These are phyloP conservation scores for Marmota monax DNA, from an alignment of 2,113 vertebrate species.

Conservation along the genomic window DNA sequence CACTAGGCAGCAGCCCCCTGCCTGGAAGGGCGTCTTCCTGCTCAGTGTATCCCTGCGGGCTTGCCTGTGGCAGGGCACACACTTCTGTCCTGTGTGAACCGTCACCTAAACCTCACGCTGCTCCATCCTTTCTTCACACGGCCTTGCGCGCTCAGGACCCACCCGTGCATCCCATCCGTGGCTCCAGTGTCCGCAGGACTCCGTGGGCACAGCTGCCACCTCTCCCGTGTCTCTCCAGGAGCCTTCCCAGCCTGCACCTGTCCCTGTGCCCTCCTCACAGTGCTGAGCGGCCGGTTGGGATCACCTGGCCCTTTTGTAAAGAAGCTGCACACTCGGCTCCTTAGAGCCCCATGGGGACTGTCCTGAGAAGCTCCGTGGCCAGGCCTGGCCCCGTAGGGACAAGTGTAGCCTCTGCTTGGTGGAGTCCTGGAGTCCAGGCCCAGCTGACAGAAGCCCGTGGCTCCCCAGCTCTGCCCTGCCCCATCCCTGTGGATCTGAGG, in stretches of 20 bases:
- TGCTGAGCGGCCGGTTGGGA: neutral
- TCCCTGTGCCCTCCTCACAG: neutral
- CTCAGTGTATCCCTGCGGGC: too few relatives aligned
- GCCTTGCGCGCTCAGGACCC: neutral
- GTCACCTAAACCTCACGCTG: neutral
- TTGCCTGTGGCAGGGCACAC: too few relatives aligned
- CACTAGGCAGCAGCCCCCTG: neutral
- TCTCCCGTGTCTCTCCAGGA: neutral
- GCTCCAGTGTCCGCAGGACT: neutral
- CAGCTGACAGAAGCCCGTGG: neutral
- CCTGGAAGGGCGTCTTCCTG: too few relatives aligned
- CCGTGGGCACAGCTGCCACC: rapidly evolving
- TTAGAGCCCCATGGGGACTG: neutral
- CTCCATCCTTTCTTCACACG: neutral
- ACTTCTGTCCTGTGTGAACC: neutral
- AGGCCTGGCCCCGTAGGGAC: neutral
- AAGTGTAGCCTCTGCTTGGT: neutral
- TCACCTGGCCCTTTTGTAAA: neutral
- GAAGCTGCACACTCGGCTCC: neutral
- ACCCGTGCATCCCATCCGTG: neutral
- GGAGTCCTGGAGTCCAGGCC: neutral
- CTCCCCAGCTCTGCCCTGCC: neutral
- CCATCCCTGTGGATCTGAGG: rapidly evolving
- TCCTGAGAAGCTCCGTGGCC: neutral
- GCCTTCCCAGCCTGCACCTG: neutral